Percentiles rank a stretch among this genome's conserved stretches.
Evolutionary conservation across 2,888 invertebrate species (phyloP).

Genomic region (Plagiodera versicolora): DNA sequence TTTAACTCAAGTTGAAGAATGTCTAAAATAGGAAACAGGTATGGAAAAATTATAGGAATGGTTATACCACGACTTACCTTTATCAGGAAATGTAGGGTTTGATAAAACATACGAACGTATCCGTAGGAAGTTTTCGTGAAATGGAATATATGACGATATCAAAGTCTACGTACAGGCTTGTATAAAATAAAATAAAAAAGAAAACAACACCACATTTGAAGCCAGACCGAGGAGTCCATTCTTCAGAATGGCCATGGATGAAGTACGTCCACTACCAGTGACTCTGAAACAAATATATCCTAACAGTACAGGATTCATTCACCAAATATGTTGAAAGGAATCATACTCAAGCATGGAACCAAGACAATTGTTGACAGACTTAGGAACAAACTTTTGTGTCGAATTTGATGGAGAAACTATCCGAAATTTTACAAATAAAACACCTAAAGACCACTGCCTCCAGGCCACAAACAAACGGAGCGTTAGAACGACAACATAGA

Average conservation of each 20-base stretch:
- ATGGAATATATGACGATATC: no score
- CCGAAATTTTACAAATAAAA: conserved; percentile 15
- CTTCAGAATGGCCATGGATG: conserved; percentile 35
- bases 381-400: conserved; percentile 38
- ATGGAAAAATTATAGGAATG: no score
- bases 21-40: no score
- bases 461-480: no score
- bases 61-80: conserved; percentile 31
- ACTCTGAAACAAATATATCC: conserved; percentile 34
- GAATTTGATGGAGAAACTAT: conserved; percentile 7
- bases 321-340: conserved; percentile 37
- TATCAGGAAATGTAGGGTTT: conserved; percentile 38
- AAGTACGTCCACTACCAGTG: conserved; percentile 37
- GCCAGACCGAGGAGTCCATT: conserved; percentile 30
- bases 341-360: conserved; percentile 41
- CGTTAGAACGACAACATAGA: conserved; percentile 34
- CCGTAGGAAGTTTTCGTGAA: no score
- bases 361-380: conserved; percentile 37
- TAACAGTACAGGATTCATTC: conserved; percentile 38
- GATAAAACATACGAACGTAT: conserved; percentile 36
- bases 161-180: no score
- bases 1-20: no score
- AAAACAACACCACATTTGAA: conserved; percentile 32
- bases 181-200: conserved; percentile 31
- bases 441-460: conserved; percentile 30